Conservation (phyloP, 1,140 invertebrate genomes). For the Brachystomella parvula region DNA sequence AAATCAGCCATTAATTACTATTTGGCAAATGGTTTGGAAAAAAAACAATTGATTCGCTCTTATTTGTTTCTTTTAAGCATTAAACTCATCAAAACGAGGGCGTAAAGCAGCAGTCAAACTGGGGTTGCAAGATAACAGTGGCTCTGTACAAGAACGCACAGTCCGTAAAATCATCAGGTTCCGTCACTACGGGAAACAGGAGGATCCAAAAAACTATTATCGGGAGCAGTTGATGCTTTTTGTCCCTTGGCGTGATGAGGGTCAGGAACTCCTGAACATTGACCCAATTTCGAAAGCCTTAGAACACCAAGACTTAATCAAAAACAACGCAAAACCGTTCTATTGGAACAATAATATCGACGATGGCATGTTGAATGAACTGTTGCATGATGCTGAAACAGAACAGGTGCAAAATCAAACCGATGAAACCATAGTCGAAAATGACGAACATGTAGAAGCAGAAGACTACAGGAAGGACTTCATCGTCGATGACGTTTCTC, state of each 20-base stretch:
- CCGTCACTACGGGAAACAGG: neutral
- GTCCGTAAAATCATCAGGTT: neutral
- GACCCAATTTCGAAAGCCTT: neutral
- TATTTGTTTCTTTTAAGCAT: too few species aligned
- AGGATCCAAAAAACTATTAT: slow-evolving; percentile 3
- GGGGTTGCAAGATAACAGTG: neutral
- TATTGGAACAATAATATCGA: neutral
- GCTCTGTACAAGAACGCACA: too few species aligned
- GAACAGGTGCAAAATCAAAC: neutral
- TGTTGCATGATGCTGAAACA: neutral
- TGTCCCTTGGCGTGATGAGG: neutral
- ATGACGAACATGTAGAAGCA: neutral
- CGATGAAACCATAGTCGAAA: neutral
- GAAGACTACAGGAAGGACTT: neutral
- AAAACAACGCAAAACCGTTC: neutral
- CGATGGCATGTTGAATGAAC: neutral
- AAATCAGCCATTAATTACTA: too few species aligned
- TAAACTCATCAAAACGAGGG: too few species aligned
- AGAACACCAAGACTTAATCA: neutral
- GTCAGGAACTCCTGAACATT: neutral
- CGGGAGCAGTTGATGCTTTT: neutral
- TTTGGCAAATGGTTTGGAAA: too few species aligned
- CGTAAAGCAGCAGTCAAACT: too few species aligned
- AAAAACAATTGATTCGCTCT: too few species aligned
- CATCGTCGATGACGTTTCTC: neutral